Conservation (phyloP, 2,113 vertebrate genomes). For the Silurus asotus region DNA sequence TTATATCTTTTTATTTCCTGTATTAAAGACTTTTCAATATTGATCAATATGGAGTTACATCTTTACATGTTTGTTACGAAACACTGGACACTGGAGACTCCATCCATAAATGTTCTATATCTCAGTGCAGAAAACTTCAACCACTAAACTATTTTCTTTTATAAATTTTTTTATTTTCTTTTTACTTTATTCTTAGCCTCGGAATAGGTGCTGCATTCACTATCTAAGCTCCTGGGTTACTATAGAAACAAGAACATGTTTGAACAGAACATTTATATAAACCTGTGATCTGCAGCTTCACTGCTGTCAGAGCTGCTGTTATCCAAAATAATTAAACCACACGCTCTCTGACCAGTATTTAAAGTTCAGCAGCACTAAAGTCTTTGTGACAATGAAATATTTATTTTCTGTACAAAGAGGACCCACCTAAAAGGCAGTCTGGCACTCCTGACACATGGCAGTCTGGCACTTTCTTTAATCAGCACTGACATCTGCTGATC, state of each 20-base stretch:
- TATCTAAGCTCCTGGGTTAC: background rate
- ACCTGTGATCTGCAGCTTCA: background rate
- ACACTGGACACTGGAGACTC: background rate
- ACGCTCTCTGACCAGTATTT: background rate
- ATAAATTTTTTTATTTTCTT: too few relatives aligned
- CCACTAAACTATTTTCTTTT: background rate
- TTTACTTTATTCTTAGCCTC: background rate
- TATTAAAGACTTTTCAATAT: background rate
- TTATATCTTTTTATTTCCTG: background rate
- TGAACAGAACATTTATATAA: background rate
- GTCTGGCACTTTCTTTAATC: background rate
- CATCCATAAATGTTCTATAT: background rate
- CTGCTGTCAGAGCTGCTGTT: background rate
- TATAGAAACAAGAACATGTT: background rate
- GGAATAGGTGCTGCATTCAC: background rate
- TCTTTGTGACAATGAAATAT: background rate
- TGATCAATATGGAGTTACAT: background rate
- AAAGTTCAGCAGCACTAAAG: background rate
- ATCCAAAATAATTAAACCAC: background rate
- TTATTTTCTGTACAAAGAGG: background rate
- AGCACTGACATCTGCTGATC: constrained; percentile 22
- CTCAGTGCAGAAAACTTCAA: background rate
- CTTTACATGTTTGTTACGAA: background rate
- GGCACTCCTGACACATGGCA: background rate
- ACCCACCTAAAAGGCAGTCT: background rate